These are phyloP conservation scores for Steinernema feltiae DNA, from an alignment of 1,140 invertebrate genomes.

Conservation along the genomic window DNA sequence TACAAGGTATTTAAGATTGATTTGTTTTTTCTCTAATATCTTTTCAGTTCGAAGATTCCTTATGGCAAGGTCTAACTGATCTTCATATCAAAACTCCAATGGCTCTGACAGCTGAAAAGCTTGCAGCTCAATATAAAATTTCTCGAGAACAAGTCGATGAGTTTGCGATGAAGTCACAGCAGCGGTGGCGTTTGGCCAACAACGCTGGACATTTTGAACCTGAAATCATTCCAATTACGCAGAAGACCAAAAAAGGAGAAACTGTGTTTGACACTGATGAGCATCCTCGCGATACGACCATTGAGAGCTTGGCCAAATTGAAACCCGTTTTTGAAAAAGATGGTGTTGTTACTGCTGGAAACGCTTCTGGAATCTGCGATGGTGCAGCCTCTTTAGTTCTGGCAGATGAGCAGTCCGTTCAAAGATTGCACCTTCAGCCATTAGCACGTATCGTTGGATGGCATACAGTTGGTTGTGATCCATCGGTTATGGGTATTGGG, in stretches of 20 bases:
- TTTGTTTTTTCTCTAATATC: not conserved
- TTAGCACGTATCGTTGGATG: conserved; percentile 63
- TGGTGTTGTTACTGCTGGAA: conserved; percentile 87
- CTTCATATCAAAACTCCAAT: conserved; percentile 83
- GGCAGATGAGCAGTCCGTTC: conserved; percentile 77
- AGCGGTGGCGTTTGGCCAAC: conserved; percentile 62
- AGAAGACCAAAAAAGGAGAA: conserved; percentile 74
- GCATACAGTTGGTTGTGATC: conserved; percentile 61
- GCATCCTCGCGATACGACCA: conserved; percentile 80
- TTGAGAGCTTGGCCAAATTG: conserved; percentile 74
- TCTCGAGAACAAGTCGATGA: conserved; percentile 78
- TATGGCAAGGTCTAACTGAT: conserved; percentile 87
- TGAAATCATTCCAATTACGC: conserved; percentile 78
- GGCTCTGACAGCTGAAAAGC: conserved; percentile 93
- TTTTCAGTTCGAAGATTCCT: conserved; percentile 72
- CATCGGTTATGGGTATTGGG: conserved; percentile 69
- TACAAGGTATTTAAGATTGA: conserved; percentile 57
- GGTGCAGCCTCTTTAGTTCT: conserved; percentile 83
- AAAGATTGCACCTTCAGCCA: conserved; percentile 70
- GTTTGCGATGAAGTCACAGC: conserved; percentile 74
- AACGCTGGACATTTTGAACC: conserved; percentile 79
- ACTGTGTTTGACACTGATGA: conserved; percentile 68
- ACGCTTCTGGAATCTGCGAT: conserved; percentile 91
- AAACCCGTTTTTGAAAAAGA: conserved; percentile 88
- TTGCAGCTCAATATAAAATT: conserved; percentile 82